Base-by-base conservation (phyloP, 1,140 invertebrate species). In the Notospermus geniculatus region DNA sequence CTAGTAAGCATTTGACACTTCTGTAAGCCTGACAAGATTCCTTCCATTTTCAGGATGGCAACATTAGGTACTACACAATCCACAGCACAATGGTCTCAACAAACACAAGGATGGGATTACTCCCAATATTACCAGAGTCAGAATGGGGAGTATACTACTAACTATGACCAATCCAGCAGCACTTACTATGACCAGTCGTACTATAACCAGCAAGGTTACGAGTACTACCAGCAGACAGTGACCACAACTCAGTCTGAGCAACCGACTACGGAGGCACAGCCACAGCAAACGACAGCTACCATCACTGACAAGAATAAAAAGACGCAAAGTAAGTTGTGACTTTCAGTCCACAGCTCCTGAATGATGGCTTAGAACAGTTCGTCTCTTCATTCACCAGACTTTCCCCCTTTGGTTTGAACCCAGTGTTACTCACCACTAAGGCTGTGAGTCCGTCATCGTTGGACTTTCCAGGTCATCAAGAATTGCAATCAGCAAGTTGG, bases 51-150 rank as follows among this genome's bases (percentile, higher is more conserved):
- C 45, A 54, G 1, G 45, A 59, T 13, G 29, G 43, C 57, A 7
- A 45, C 53, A 2, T 23, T 46, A 52, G 29, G 57, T 2, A 36
- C n/a, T 19, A 39, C 25, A 46, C 36, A 23, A 17, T 2, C 50
- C 29, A 27, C 46, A 50, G 46, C n/a, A 23, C 46, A 23, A n/a
- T 50, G 46, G 25, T 55, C 54, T 23, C 5, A 55, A 25, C 4
- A 5, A 5, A 28, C 54, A 11, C n/a, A n/a, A n/a, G 54, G 23
- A 50, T 55, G 27, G 7, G 54, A 55, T n/a, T 30, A 55, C 22
- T 27, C 22, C 54, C 54, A 55, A 29, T 55, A 55, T 25, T 59
- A 59, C 43, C 41, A 57, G 11, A 30, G 54, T 30, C 54, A 56
- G 25, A 30, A 23, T 27, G 56, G 30, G n/a, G 30, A 57, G 32